Conservation (phyloP, 2,797 vertebrate species). For the Rhinella marina region DNA sequence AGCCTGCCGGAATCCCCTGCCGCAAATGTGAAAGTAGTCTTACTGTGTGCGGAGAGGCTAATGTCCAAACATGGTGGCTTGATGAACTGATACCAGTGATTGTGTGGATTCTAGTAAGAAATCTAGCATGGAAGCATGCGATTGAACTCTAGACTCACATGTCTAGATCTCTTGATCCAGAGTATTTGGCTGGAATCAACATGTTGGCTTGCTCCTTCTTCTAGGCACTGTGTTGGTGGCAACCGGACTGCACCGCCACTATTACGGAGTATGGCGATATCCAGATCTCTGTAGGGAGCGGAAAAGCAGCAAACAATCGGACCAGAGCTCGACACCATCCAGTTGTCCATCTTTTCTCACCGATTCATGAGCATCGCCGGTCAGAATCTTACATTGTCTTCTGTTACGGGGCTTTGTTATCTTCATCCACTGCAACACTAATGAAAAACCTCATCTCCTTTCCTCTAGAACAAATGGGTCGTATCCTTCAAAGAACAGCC, state of each 20-base stretch:
- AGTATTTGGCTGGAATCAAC: neutral
- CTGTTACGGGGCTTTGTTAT: neutral
- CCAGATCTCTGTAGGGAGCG: slow-evolving; percentile 78
- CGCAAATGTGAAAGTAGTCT: too few species aligned
- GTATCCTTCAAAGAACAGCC: slow-evolving; percentile 89
- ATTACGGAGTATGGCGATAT: slow-evolving; percentile 83
- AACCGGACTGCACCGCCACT: slow-evolving; percentile 83
- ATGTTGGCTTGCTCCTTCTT: neutral
- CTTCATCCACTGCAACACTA: too few species aligned
- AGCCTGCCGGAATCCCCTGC: too few species aligned
- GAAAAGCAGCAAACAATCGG: slow-evolving; percentile 70
- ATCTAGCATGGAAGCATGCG: neutral
- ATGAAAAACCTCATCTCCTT: neutral
- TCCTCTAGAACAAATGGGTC: slow-evolving; percentile 90
- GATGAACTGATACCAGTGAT: too few species aligned
- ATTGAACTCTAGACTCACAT: neutral
- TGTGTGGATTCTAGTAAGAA: neutral
- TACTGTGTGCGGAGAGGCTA: neutral
- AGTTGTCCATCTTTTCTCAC: slow-evolving; percentile 94
- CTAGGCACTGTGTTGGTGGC: slow-evolving; percentile 91
- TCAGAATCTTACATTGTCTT: slow-evolving; percentile 63
- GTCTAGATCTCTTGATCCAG: neutral
- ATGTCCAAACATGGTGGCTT: neutral
- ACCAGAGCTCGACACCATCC: slow-evolving; percentile 84
- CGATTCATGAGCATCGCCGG: slow-evolving; percentile 98